A percentile compares a stretch with the other conserved stretches of the same genome.
These are phyloP conservation scores for Plectropomus leopardus DNA, from an alignment of 2,113 vertebrate species.

Conservation along the genomic window DNA sequence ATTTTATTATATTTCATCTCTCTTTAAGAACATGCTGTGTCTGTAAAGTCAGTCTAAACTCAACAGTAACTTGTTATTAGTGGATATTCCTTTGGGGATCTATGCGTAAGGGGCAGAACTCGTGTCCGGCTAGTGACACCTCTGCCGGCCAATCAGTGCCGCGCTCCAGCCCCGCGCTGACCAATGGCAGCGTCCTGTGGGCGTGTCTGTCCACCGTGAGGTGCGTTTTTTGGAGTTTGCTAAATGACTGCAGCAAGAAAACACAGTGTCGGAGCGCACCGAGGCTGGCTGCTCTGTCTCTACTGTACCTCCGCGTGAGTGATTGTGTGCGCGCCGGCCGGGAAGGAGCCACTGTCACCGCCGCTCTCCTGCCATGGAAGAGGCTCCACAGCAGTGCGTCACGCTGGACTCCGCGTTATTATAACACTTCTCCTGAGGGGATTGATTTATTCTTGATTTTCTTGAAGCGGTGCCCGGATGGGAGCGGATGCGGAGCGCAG, in stretches of 20 bases:
- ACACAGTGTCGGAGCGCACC: slow-evolving; percentile 83
- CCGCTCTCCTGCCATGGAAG: slow-evolving; percentile 77
- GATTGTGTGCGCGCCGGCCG: slow-evolving; percentile 27
- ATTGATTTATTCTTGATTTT: slow-evolving; percentile 25
- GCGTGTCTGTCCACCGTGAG: slow-evolving; percentile 88
- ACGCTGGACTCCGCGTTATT: neutral
- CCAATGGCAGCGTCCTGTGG: slow-evolving; percentile 89
- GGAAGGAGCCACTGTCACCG: slow-evolving; percentile 17
- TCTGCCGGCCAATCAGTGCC: slow-evolving; percentile 77
- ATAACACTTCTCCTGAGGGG: slow-evolving; percentile 62
- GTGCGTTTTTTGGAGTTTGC: slow-evolving; percentile 91
- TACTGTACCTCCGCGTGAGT: slow-evolving; percentile 25
- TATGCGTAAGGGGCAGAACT: slow-evolving; percentile 23
- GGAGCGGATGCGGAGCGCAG: slow-evolving; percentile 63
- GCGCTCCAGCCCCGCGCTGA: slow-evolving; percentile 18
- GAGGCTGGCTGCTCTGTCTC: slow-evolving; percentile 67
- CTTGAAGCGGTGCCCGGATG: slow-evolving; percentile 60
- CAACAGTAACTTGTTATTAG: slow-evolving; percentile 36
- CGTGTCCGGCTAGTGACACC: slow-evolving; percentile 71
- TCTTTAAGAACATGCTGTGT: too few relatives aligned
- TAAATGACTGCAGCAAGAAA: slow-evolving; percentile 99
- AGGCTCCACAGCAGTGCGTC: slow-evolving; percentile 36
- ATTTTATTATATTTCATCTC: too few relatives aligned
- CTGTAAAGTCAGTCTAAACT: slow-evolving; percentile 29
- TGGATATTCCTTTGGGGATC: slow-evolving; percentile 11